Evolutionary conservation across 2,113 vertebrate species (phyloP).

Genomic region (Pardalotus punctatus): DNA sequence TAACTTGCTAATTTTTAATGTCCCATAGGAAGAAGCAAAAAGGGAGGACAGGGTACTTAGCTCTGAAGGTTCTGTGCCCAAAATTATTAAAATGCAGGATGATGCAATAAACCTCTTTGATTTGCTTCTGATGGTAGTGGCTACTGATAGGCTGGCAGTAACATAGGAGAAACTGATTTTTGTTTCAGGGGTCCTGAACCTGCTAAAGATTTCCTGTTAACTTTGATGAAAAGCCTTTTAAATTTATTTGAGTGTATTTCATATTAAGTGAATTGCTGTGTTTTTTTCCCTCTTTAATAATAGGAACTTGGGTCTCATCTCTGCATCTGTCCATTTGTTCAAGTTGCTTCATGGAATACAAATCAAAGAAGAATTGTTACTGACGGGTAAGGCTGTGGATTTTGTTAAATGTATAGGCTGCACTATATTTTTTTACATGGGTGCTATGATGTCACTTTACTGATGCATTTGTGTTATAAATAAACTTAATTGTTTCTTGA

Average conservation of each 20-base stretch:
- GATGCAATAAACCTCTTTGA: background rate
- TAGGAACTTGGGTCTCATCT: constrained; percentile 71
- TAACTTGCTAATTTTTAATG: background rate
- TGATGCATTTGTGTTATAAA: background rate
- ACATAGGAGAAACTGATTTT: background rate
- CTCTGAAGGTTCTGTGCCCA: background rate
- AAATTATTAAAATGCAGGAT: background rate
- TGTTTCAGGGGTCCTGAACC: background rate
- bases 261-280: background rate
- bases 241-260: background rate
- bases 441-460: background rate
- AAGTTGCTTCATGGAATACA: constrained; percentile 69
- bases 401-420: background rate
- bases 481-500: background rate
- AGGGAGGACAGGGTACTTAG: background rate
- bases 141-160: background rate
- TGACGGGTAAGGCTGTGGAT: constrained; percentile 67
- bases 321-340: constrained; percentile 62
- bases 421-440: accelerated
- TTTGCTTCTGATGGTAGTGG: background rate
- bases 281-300: background rate
- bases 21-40: background rate
- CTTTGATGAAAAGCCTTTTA: background rate
- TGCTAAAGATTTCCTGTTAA: background rate
- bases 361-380: constrained; percentile 54